Percentiles rank a stretch among this genome's conserved stretches.
Evolutionary conservation across 2,888 invertebrate genomes (phyloP).

Genomic region (Parasteatoda lunata): DNA sequence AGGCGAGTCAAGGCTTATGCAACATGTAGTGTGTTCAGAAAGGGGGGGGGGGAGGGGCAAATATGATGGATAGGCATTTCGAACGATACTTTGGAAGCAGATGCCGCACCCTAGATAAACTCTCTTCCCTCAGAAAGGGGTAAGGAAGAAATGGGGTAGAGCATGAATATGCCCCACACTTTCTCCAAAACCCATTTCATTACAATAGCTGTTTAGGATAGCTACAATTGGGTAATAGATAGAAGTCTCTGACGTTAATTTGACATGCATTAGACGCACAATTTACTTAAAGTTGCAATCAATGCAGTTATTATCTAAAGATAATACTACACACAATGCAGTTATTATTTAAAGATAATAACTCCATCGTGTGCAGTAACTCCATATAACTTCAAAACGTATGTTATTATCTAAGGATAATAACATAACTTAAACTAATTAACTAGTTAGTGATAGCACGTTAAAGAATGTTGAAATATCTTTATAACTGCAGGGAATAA

Average conservation of each 20-base stretch:
- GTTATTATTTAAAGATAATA: too few species aligned
- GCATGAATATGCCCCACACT: background rate
- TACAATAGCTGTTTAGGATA: conserved; percentile 22
- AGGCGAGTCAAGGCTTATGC: background rate
- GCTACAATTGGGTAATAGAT: background rate
- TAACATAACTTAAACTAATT: too few species aligned
- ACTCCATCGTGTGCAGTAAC: too few species aligned
- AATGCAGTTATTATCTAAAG: too few species aligned
- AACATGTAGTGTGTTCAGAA: background rate
- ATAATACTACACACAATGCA: too few species aligned
- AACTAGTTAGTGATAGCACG: too few species aligned
- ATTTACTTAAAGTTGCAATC: too few species aligned
- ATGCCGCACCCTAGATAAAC: conserved; percentile 63
- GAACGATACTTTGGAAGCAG: conserved; percentile 30
- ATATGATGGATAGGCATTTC: conserved; percentile 52
- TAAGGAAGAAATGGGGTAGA: background rate
- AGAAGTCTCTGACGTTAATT: background rate
- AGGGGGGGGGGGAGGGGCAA: conserved; percentile 5
- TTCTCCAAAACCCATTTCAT: conserved; percentile 33
- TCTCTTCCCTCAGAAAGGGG: conserved; percentile 1
- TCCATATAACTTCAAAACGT: too few species aligned
- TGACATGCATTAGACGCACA: background rate
- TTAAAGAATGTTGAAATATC: background rate
- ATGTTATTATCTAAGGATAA: too few species aligned
- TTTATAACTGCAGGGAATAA: background rate